phyloP scores from a whole-genome alignment of 92 coral and sea anemone genomes.

The Porites lobata region DNA sequence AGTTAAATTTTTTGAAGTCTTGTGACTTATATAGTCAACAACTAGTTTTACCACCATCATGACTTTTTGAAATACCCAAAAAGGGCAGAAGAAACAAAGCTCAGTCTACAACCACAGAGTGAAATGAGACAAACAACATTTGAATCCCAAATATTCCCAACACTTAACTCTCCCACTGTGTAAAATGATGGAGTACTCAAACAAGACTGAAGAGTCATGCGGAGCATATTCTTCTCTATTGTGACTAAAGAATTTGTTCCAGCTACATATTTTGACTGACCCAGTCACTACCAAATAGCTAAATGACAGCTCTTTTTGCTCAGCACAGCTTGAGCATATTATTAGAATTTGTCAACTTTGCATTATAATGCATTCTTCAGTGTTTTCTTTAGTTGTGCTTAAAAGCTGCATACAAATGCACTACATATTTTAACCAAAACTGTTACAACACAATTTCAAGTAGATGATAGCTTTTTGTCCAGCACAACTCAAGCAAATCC shows the following conservation, averaged over 20 bases:
- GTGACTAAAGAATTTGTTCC: neutral
- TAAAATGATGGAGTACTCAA: neutral
- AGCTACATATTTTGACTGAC: slow-evolving; percentile 11
- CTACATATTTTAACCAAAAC: slow-evolving; percentile 3
- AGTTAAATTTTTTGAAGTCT: too few relatives aligned
- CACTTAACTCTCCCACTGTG: slow-evolving; percentile 4
- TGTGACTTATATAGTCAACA: neutral
- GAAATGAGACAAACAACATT: slow-evolving; percentile 3
- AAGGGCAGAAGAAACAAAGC: neutral
- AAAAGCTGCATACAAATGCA: neutral
- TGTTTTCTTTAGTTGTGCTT: neutral
- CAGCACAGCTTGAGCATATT: slow-evolving; percentile 7
- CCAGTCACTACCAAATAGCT: neutral
- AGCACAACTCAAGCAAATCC: slow-evolving; percentile 22
- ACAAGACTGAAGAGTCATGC: neutral
- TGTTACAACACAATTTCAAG: neutral
- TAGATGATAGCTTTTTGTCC: slow-evolving; percentile 10
- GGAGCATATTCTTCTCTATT: neutral
- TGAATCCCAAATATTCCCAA: slow-evolving; percentile 13
- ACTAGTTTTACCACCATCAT: neutral
- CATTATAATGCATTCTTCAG: neutral
- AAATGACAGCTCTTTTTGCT: slow-evolving; percentile 4
- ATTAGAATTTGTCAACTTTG: neutral
- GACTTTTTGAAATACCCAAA: neutral
- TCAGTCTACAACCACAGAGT: neutral